Evolutionary conservation across 2,113 vertebrate species (phyloP).

Genomic region (Cichladusa arquata): DNA sequence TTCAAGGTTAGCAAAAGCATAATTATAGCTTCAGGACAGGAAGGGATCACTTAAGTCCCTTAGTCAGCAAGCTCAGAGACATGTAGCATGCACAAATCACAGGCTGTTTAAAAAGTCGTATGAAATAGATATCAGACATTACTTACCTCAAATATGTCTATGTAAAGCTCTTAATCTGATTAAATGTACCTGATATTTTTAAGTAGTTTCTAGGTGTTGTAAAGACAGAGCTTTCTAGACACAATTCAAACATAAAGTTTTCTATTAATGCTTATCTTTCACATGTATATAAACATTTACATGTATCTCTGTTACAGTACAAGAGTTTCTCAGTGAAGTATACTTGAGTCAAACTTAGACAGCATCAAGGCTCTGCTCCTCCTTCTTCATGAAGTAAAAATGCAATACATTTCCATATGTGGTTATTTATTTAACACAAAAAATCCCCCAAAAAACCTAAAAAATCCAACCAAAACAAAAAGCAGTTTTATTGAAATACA

Average conservation of each 20-base stretch:
- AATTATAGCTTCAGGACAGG: neutral
- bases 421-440: neutral
- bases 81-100: neutral
- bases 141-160: neutral
- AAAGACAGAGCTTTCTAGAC: neutral
- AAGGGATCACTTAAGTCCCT: neutral
- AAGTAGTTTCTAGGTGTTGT: neutral
- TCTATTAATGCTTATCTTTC: neutral
- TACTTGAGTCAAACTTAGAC: neutral
- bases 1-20: neutral
- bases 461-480: neutral
- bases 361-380: neutral
- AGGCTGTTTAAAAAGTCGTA: neutral
- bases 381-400: neutral
- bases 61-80: neutral
- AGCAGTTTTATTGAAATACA: neutral
- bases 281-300: neutral
- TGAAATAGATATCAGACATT: neutral
- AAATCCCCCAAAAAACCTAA: neutral
- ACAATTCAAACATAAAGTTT: neutral
- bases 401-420: neutral
- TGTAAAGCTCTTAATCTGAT: neutral
- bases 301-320: neutral
- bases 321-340: neutral
- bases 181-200: neutral